Evolutionary conservation across 64 coral and sea anemone genomes (phyloP), one percentile per base, ranked within the genome.

Genomic region (Acropora yongei): DNA sequence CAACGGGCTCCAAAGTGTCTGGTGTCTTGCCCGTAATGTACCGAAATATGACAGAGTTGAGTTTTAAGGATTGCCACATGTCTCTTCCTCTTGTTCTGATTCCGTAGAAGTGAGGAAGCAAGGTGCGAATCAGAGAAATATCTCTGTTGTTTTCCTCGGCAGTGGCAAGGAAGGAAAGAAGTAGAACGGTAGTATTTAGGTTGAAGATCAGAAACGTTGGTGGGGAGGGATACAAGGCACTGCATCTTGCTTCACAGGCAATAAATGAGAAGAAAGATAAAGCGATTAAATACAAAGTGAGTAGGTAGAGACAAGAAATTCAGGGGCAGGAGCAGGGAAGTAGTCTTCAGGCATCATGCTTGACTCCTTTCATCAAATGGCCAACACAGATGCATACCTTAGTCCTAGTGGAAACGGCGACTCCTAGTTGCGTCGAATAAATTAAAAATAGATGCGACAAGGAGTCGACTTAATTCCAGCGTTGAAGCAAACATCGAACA

Each of bases 41-140:
- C 72, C 72, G 77, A 88, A 88, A 88, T 20, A 72, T 86, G 12
- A 66, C 17, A 13, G 83, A 67, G 69, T 86, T 69, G 66, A 66
- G 66, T 74, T 72, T 3, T 72, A 86, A 71, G 12, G 11, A 17
- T 43, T 45, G 66, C 46, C 68, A 86, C n/a, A 85, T 40, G 20
- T 85, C 82, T 39, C 67, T 85, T 85, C 82, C 63, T 11, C 6
- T 17, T 19, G 60, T 85, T 41, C 10, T 85, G 12, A 53, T 68
- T 68, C 65, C 65, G 65, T 68, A 14, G 17, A 68, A 68, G 65
- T 68, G 65, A 17, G 65, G 65, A 68, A 68, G 17, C 65, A 68
- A 68, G 65, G 18, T 68, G 13, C 65, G 12, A 19, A 68, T 68
- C 13, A 68, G 65, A 17, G 65, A 1, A 3, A 13, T 19, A 17